Conservation (phyloP, 2,797 vertebrate genomes). For the Hozukius guyotensis region DNA sequence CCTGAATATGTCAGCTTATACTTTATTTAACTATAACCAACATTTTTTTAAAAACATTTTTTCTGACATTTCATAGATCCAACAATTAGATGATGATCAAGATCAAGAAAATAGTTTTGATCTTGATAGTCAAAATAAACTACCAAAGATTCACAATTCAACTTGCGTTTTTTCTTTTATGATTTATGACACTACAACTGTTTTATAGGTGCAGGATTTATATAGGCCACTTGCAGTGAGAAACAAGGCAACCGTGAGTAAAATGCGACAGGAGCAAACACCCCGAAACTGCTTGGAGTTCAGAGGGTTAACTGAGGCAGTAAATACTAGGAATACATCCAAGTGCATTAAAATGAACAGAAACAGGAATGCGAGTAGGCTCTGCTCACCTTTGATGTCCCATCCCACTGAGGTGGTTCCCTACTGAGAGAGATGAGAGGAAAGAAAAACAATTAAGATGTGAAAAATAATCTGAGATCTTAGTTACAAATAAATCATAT, state of each 20-base stretch:
- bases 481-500: background rate
- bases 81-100: background rate
- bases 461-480: slow-evolving; percentile 73
- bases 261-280: background rate
- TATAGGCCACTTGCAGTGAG: background rate
- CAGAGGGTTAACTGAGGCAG: background rate
- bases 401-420: slow-evolving; percentile 96
- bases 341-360: background rate
- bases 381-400: slow-evolving; percentile 96
- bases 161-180: no score
- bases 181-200: no score
- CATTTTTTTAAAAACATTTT: no score
- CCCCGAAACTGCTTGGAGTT: background rate
- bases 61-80: background rate
- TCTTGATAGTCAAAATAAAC: no score
- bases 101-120: background rate
- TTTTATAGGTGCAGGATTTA: no score
- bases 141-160: no score
- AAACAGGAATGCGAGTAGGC: background rate
- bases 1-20: background rate
- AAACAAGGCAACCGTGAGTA: background rate
- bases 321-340: background rate
- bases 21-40: background rate
- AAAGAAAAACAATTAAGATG: slow-evolving; percentile 69
- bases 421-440: slow-evolving; percentile 85